A percentile compares a stretch with the other conserved stretches of the same genome.
phyloP scores from a whole-genome alignment of 1,140 invertebrate species.

The Caenorhabditis remanei region DNA sequence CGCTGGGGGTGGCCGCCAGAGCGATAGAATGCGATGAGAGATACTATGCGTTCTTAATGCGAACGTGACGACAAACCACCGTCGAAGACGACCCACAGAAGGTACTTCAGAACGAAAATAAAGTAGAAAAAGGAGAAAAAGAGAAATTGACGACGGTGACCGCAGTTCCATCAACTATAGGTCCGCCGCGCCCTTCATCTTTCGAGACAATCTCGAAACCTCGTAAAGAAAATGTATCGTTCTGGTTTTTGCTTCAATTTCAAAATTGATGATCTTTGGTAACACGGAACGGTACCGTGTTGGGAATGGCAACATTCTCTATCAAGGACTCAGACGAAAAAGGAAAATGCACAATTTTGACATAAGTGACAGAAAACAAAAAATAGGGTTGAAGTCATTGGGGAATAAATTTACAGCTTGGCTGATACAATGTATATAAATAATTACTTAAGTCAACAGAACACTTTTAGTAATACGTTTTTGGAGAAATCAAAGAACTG shows the following conservation, averaged over 20 bases:
- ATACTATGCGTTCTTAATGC: slow-evolving; percentile 28
- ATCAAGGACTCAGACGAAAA: too few relatives aligned
- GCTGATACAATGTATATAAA: too few relatives aligned
- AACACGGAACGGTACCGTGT: neutral
- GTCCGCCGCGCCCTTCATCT: slow-evolving; percentile 53
- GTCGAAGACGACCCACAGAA: neutral
- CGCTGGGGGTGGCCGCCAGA: neutral
- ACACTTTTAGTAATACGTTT: too few relatives aligned
- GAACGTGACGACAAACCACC: slow-evolving; percentile 19
- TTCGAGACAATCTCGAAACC: slow-evolving; percentile 41
- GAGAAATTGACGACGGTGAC: neutral
- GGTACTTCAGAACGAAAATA: slow-evolving; percentile 51
- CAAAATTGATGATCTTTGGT: slow-evolving; percentile 13
- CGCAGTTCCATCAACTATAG: slow-evolving; percentile 34
- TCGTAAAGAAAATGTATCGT: neutral
- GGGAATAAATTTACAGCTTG: too few relatives aligned
- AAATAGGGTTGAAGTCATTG: too few relatives aligned
- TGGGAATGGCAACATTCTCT: neutral
- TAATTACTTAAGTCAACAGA: too few relatives aligned
- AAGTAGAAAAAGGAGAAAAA: slow-evolving; percentile 21
- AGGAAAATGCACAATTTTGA: too few relatives aligned
- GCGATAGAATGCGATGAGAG: neutral
- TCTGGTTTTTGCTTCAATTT: slow-evolving; percentile 24
- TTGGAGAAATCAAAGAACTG: too few relatives aligned
- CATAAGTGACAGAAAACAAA: too few relatives aligned